Evolutionary conservation across 2,113 vertebrate genomes (phyloP).

Genomic region (Pseudorectes ferrugineus): DNA sequence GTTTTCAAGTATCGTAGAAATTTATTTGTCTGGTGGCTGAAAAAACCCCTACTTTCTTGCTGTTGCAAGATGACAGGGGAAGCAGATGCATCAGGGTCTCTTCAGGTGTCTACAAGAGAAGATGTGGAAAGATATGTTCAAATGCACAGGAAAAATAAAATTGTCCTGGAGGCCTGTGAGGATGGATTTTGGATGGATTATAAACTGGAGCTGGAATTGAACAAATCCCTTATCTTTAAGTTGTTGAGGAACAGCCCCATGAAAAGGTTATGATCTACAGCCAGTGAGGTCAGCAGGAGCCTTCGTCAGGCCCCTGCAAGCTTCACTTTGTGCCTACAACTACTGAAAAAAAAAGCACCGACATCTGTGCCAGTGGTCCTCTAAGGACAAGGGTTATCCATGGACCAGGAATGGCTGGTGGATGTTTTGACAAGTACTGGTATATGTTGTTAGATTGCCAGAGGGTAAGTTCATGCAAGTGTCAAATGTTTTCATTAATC

Average conservation of each 20-base stretch:
- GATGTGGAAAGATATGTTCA: neutral
- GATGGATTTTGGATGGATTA: neutral
- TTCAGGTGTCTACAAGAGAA: neutral
- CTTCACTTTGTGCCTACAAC: accelerated
- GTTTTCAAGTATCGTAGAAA: neutral
- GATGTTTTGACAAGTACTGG: neutral
- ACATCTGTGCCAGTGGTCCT: neutral
- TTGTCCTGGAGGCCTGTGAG: neutral
- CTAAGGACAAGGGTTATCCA: neutral
- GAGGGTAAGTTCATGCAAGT: neutral
- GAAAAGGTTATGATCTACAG: neutral
- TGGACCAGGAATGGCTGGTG: neutral
- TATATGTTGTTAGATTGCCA: neutral
- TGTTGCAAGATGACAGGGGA: neutral
- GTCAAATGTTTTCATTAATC: neutral
- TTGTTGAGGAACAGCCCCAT: neutral
- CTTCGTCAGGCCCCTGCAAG: neutral
- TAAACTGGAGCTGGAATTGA: neutral
- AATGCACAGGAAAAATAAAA: neutral
- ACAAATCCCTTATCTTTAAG: neutral
- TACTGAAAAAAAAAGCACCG: neutral
- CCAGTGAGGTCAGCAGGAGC: neutral
- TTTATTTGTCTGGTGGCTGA: neutral
- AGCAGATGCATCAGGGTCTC: neutral
- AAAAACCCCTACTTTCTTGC: neutral